Evolutionary conservation across 2,113 vertebrate species (phyloP).

Genomic region (Okapia johnstoni): DNA sequence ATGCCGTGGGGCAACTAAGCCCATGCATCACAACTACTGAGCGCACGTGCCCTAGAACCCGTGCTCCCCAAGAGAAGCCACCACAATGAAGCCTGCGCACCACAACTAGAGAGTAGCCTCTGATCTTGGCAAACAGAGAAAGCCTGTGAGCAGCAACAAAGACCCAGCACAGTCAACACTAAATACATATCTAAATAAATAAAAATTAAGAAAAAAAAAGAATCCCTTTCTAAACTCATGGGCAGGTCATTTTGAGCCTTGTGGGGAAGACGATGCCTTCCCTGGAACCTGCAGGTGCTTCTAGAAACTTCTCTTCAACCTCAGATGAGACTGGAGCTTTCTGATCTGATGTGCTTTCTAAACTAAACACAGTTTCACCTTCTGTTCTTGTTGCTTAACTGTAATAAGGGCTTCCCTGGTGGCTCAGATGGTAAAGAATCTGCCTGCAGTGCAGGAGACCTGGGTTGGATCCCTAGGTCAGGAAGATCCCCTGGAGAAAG

Average conservation of each 20-base stretch:
- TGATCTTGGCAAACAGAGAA: background rate
- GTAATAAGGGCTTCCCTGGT: background rate
- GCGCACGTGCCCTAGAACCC: background rate
- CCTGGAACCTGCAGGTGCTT: background rate
- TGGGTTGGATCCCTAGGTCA: background rate
- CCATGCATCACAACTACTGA: background rate
- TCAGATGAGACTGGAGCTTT: background rate
- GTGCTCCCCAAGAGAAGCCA: background rate
- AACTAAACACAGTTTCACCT: background rate
- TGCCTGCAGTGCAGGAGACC: background rate
- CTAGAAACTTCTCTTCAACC: background rate
- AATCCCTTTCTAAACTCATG: background rate
- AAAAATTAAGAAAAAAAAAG: background rate
- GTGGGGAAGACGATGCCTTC: background rate
- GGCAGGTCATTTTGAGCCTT: background rate
- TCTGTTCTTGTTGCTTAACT: background rate
- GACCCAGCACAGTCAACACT: background rate
- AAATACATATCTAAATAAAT: background rate
- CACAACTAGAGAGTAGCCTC: background rate
- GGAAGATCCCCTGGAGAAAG: background rate
- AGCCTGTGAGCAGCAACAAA: background rate
- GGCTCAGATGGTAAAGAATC: background rate
- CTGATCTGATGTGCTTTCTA: background rate
- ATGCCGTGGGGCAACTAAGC: background rate
- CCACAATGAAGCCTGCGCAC: background rate